Evolutionary conservation across 2,113 vertebrate genomes (phyloP), one percentile per base, ranked within the genome.

Genomic region (Platycercus adscitus): DNA sequence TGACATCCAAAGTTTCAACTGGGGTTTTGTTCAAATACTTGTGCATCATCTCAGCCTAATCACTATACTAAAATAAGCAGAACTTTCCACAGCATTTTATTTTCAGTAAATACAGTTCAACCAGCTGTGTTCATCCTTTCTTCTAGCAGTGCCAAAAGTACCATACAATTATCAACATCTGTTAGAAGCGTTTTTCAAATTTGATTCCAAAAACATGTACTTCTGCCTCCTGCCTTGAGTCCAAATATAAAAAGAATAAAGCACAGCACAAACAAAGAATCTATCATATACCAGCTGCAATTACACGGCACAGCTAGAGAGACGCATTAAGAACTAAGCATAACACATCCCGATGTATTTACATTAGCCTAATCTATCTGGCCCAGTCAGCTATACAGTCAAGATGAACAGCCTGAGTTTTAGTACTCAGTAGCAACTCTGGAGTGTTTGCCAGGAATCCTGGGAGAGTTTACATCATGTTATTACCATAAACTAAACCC

Each of bases 41-140:
- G 14, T 46, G 28, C 44, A 58, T 69, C 73, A n/a, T 75, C 41
- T 73, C 53, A 91, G 41, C 18, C 41, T 93, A 93, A 86, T 58
- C 17, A 39, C 55, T 86, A 19, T 20, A 86, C 24, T 66, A 80
- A 91, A 93, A 81, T 71, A 72, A 91, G 66, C 26, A 91, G 61
- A 89, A 86, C 58, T 94, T 95, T 55, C 80, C 79, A 49, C 46
- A 88, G 70, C 31, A 58, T 88, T 95, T 93, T 86, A 92, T 93
- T 94, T 95, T 80, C 81, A 91, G 61, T 82, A 91, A 93, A 93
- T 70, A 93, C 70, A 89, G 79, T 96, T 96, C 78, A 95, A 60
- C 53, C 89, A 95, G 87, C 85, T 91, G 85, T 94, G 89, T 35
- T 91, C 81, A 0, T 63, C 79, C 75, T 82, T 85, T 88, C 60